Evolutionary conservation across 2,113 vertebrate species (phyloP).

Genomic region (Uria aalge): DNA sequence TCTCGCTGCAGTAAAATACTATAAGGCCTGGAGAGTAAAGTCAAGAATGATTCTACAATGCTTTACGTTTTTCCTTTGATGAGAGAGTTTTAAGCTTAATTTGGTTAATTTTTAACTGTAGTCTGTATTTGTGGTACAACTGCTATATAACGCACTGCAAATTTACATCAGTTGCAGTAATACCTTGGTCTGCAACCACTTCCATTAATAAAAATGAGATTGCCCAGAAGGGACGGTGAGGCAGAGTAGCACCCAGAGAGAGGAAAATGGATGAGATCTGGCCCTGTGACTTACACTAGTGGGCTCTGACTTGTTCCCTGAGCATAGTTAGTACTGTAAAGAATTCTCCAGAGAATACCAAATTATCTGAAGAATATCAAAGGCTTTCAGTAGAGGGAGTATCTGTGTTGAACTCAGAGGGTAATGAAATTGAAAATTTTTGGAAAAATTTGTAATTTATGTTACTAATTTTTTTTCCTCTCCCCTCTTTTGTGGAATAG

Average conservation of each 20-base stretch:
- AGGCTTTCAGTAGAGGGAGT: background rate
- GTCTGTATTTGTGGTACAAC: conserved; percentile 12
- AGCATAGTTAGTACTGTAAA: background rate
- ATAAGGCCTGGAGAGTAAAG: background rate
- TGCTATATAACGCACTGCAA: conserved; percentile 39
- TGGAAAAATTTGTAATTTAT: conserved; percentile 41
- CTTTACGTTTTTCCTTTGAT: conserved; percentile 14
- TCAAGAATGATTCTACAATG: background rate
- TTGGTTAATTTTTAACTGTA: conserved; percentile 42
- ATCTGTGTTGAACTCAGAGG: background rate
- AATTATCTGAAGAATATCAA: background rate
- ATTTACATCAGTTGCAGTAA: background rate
- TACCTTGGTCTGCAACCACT: background rate
- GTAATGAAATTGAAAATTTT: background rate
- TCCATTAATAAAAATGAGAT: background rate
- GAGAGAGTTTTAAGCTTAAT: background rate
- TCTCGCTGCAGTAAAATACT: background rate
- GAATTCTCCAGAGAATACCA: background rate
- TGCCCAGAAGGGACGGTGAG: background rate
- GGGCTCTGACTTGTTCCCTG: conserved; percentile 36
- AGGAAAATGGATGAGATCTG: background rate
- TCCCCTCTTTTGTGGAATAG: background rate
- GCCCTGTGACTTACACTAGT: background rate
- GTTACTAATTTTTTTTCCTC: conserved; percentile 25
- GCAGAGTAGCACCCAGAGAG: background rate